A percentile compares a stretch with the other conserved stretches of the same genome.
phyloP scores from a whole-genome alignment of 2,888 invertebrate species.

The Himalopsyche kuldschensis region DNA sequence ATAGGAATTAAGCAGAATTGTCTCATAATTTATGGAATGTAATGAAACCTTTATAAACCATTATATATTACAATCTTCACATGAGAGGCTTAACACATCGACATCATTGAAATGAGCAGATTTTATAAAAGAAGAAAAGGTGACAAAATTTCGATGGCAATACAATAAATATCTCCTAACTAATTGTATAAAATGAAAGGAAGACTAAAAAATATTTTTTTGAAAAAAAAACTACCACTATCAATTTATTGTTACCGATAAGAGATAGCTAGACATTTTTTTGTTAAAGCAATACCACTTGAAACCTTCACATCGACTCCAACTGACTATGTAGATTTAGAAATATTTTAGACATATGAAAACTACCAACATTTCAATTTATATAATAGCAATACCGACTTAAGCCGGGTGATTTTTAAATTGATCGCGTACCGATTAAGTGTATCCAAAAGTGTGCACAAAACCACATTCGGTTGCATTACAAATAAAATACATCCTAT shows the following conservation, averaged over 20 bases:
- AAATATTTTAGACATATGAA: not conserved
- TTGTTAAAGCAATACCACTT: not conserved
- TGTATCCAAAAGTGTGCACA: not conserved
- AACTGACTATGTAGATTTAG: not conserved
- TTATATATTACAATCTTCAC: not conserved
- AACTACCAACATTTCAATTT: not conserved
- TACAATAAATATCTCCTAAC: not conserved
- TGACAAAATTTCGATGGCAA: not conserved
- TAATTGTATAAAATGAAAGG: not conserved
- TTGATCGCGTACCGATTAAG: not conserved
- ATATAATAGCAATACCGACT: not conserved
- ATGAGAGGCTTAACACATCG: not conserved
- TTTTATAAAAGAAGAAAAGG: not conserved
- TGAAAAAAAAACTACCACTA: not conserved
- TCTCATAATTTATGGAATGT: not conserved
- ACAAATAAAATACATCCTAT: not conserved
- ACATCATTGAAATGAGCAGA: not conserved
- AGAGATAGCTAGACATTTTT: not conserved
- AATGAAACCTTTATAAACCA: not conserved
- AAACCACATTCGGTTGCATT: not conserved
- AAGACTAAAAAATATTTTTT: not conserved
- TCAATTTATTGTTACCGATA: not conserved
- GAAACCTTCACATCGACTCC: not conserved
- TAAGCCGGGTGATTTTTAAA: not conserved
- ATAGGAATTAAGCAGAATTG: not conserved